Evolutionary conservation across 2,113 vertebrate species (phyloP).

Genomic region (Mionectes macconnelli): DNA sequence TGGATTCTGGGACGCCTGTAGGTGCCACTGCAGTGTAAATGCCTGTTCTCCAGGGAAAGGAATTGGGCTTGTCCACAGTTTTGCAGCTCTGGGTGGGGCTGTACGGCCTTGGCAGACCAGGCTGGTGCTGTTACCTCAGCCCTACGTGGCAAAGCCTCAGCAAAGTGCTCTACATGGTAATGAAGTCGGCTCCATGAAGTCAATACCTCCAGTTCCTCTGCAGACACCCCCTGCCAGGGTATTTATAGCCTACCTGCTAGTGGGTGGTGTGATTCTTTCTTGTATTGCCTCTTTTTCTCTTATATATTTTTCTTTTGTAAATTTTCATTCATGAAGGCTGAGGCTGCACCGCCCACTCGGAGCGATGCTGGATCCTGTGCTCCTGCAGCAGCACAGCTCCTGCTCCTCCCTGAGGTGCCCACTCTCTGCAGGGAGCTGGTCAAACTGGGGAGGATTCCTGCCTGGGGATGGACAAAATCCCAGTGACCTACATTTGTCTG

Average conservation of each 20-base stretch:
- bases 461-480: not conserved
- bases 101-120: not conserved
- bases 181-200: conserved; percentile 16
- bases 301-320: no score
- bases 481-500: accelerated
- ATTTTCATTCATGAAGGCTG: conserved; percentile 64
- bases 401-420: not conserved
- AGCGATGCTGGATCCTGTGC: not conserved
- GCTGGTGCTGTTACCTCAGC: not conserved
- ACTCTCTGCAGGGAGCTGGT: not conserved
- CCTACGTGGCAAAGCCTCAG: not conserved
- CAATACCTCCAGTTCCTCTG: conserved; percentile 50
- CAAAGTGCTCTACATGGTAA: not conserved
- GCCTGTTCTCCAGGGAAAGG: not conserved
- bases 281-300: not conserved
- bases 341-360: conserved; percentile 6
- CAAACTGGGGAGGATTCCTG: not conserved
- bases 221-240: conserved; percentile 61
- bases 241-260: conserved; percentile 64
- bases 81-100: not conserved
- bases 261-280: conserved; percentile 60
- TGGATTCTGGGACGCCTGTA: not conserved
- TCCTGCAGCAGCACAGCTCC: not conserved
- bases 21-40: not conserved
- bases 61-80: not conserved